Base-by-base conservation (phyloP, 2,113 vertebrate species). In the Myrmophylax atrothorax region DNA sequence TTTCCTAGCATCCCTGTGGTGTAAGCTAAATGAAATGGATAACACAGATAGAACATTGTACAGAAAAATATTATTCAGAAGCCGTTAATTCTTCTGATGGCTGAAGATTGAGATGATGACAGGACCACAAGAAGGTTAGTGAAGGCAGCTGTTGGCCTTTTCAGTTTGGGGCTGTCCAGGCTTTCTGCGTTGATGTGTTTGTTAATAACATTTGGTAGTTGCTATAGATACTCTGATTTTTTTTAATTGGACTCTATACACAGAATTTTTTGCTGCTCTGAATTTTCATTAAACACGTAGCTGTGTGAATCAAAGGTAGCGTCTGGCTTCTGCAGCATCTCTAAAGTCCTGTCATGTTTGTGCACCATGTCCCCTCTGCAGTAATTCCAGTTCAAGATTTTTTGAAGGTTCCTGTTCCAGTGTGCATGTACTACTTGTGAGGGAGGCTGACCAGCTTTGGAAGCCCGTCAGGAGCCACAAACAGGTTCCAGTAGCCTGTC, bases 361-460 rank as follows among this genome's bases (percentile, higher is more conserved):
- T 86, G 35, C 0, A 0, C 20, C 0, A 0, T 62, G 56, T 50
- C 17, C 35, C 85, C 31, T 67, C 1, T 38, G 67, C 44, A 29
- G 25, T 50, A 76, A 69, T 76, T 85, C 28, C 49, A 40, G n/a
- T 2, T 82, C 7, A 68, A 75, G 70, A 12, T 12, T 53, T 92
- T 69, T 49, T 62, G 35, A 49, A 38, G 50, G 35, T 58, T 83
- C 38, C 70, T 50, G 37, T 37, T 91, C 66, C 50, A 58, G 12
- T 0, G 0, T 69, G 29, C 28, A 1, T 9, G 7, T 58, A 12
- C n/a, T 4, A 6, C 53, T 42, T 74, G 18, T 25, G 25, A 44
- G 52, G n/a, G 29, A 0, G 0, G 47, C 75, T 46, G 53, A 79
- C 53, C 42, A 37, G 72, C 68, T 83, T 59, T 93, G 88, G 80